A percentile compares a stretch with the other conserved stretches of the same genome.
Conservation (phyloP, 1,140 invertebrate genomes). For the Macrobrachium nipponense region DNA sequence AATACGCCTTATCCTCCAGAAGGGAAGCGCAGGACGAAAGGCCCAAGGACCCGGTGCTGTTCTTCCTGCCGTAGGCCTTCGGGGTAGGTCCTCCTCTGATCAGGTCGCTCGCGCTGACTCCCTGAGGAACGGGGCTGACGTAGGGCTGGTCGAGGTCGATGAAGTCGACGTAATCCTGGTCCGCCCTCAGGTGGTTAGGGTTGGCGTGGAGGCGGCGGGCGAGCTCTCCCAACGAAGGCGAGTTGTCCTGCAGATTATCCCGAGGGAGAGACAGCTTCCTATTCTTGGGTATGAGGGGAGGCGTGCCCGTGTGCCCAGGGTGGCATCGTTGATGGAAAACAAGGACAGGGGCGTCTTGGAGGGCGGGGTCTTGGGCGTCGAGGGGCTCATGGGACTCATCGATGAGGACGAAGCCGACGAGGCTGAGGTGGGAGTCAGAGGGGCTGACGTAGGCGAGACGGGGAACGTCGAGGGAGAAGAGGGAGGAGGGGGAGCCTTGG, state of each 20-base stretch:
- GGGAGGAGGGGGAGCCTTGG: not conserved
- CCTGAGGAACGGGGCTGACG: conserved; percentile 22
- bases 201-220: conserved; percentile 51
- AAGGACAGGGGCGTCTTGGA: conserved; percentile 51
- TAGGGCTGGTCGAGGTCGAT: conserved; percentile 49
- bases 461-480: not conserved
- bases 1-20: conserved; percentile 32
- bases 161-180: conserved; percentile 53
- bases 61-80: conserved; percentile 54
- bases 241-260: conserved; percentile 38
- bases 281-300: conserved; percentile 7
- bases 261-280: conserved; percentile 46
- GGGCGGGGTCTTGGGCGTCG: conserved; percentile 32
- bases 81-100: conserved; percentile 27
- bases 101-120: conserved; percentile 19
- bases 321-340: conserved; percentile 47
- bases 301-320: conserved; percentile 28
- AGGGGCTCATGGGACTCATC: conserved; percentile 27
- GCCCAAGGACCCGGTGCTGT: conserved; percentile 55
- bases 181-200: conserved; percentile 36
- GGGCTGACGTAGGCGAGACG: not conserved
- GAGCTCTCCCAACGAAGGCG: conserved; percentile 35
- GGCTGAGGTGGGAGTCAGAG: not conserved
- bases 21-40: conserved; percentile 44
- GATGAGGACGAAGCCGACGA: not conserved